A percentile compares a stretch with the other conserved stretches of the same genome.
Conservation (phyloP, 2,797 vertebrate genomes). For the Vultur gryphus region DNA sequence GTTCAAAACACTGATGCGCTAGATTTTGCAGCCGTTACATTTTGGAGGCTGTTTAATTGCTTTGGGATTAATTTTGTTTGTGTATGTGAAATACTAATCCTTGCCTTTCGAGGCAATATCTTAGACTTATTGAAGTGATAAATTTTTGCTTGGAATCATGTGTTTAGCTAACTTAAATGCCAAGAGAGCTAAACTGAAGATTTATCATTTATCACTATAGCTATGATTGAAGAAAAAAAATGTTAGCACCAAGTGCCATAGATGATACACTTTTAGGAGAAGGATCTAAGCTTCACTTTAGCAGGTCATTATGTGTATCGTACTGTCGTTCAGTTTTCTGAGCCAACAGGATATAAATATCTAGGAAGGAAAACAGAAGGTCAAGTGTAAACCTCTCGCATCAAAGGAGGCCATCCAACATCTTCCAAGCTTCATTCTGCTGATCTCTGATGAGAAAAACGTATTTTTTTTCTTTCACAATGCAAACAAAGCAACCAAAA, state of each 20-base stretch:
- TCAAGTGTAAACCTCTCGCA: neutral
- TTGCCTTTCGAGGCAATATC: neutral
- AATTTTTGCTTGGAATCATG: neutral
- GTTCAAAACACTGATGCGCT: neutral
- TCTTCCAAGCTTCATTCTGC: neutral
- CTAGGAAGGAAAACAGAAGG: constrained; percentile 1
- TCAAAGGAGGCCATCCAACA: neutral
- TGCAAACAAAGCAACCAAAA: neutral
- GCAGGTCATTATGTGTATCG: neutral
- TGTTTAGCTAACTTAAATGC: neutral
- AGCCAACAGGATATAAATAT: neutral
- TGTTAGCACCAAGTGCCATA: neutral
- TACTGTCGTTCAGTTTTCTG: neutral
- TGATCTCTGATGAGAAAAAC: neutral
- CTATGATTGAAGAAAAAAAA: neutral
- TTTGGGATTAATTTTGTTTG: neutral
- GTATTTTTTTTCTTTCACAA: neutral
- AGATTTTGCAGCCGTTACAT: neutral
- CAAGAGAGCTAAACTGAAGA: neutral
- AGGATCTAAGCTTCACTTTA: neutral
- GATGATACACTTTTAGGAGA: neutral
- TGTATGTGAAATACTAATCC: neutral
- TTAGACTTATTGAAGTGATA: neutral
- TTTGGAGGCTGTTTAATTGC: neutral
- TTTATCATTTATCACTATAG: neutral